Conservation (phyloP, 2,113 vertebrate species). For the Dipodomys stephensi region DNA sequence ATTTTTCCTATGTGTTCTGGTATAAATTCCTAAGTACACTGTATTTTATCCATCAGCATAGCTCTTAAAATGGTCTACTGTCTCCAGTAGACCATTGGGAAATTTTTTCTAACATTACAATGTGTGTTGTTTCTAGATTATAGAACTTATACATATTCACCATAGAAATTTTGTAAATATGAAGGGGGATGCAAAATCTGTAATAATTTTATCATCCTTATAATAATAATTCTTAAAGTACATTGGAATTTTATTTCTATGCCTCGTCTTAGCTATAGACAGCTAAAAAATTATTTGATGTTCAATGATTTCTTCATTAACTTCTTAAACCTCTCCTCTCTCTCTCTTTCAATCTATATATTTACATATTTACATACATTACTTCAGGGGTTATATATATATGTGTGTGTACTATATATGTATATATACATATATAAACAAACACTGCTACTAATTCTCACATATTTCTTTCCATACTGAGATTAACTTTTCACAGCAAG, state of each 20-base stretch:
- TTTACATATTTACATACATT: background rate
- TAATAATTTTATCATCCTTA: background rate
- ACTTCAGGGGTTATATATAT: background rate
- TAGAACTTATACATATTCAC: background rate
- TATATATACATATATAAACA: too few relatives aligned
- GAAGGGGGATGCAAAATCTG: background rate
- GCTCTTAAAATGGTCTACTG: conserved; percentile 31
- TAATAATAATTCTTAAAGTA: conserved; percentile 31
- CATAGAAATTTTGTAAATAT: conserved; percentile 24
- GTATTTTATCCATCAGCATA: background rate
- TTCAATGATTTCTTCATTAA: conserved; percentile 44
- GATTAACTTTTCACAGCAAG: background rate
- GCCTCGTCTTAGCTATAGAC: background rate
- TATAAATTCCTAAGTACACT: background rate
- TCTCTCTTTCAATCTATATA: background rate
- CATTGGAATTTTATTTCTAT: conserved; percentile 48
- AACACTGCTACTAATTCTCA: background rate
- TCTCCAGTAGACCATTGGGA: background rate
- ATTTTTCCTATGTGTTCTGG: background rate
- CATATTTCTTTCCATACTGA: background rate
- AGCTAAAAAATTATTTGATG: conserved; percentile 45
- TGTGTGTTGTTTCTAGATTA: conserved; percentile 11
- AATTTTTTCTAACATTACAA: background rate
- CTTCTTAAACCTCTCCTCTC: background rate
- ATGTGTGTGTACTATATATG: too few relatives aligned